Evolutionary conservation across 1,140 invertebrate species (phyloP), one percentile per base, ranked within the genome.

Genomic region (Pseudomyrmex pallidus): DNA sequence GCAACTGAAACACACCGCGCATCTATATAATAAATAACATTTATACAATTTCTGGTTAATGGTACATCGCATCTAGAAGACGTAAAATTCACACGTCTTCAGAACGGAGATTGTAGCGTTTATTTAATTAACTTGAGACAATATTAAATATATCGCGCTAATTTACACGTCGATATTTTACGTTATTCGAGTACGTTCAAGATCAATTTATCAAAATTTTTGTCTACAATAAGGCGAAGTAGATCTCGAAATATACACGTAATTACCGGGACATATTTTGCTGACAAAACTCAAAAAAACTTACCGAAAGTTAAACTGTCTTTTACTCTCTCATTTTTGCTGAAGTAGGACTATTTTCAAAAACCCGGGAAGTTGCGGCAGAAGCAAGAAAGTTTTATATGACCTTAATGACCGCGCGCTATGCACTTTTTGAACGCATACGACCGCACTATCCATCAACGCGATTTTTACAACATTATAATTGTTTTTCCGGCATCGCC

Each of bases 301-400:
- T 25, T 35, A 0, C 35, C 7, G 35, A 35, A 35, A 35, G 35
- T 35, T 35, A 35, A 35, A 62, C 17, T 12, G 15, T 54, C n/a
- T 59, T n/a, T 46, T 46, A 25, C 46, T 20, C 20, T 76, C n/a
- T 35, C 13, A 20, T 8, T 35, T 66, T 54, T 50, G 61, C 25
- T 44, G 8, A 44, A 13, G 10, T 54, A 20, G n/a, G 66, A 54
- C 54, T 77, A 13, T 15, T 67, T 20, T 3, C n/a, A 52, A 66
- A 76, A 48, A 17, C 74, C 12, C 46, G 59, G 20, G 17, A 76
- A n/a, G 35, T 35, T 35, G 35, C 22, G 3, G 25, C 22, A 10
- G 48, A 77, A n/a, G n/a, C 48, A 66, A 77, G 48, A 66, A 77
- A 44, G 48, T 77, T 77, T 35, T 35, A 35, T 77, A 66, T 54